Base-by-base conservation (phyloP, 2,113 vertebrate genomes). In the Vireo altiloquus region DNA sequence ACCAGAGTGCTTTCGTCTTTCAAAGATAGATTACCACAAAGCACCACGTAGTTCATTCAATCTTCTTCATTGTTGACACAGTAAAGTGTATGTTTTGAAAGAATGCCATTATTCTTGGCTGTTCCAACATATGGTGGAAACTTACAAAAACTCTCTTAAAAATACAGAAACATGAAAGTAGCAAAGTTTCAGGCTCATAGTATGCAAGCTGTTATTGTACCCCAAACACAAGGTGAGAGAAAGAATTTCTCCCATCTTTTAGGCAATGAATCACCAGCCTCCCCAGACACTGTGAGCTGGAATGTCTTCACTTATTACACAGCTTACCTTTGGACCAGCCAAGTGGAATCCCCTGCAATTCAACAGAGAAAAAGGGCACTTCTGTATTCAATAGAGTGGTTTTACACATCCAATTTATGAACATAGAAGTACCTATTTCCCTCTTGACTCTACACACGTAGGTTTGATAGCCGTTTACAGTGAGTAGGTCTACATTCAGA, bases 41-140 rank as follows among this genome's bases (percentile, higher is more conserved):
- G 33, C 18, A 88, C 11, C 40, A 65, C 0, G 0, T 8, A 66
- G 25, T 7, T 35, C 10, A 1, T 27, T 70, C 28, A 4, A 53
- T 49, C 13, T 69, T 72, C 54, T 40, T 59, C 63, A 71, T 4
- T 6, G 27, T 0, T 69, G 17, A 64, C 44, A 72, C 9, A 71
- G 40, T 10, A 11, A 37, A n/a, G 49, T 9, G 1, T 7, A 66
- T 10, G 2, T 18, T 54, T 75, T 80, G 39, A 94, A 86, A 91
- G n/a, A 49, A 40, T 68, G 13, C 6, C 13, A 20, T 9, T 63
- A 25, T 23, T 92, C 75, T 75, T 25, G 17, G 24, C 9, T 60
- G 8, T 15, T 86, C 37, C 21, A 65, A 30, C 27, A 46, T 54
- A 52, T 11, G 11, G 15, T 31, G 31, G 35, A 44, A 91, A 44